Evolutionary conservation across 2,888 invertebrate species (phyloP), one percentile per base, ranked within the genome.

Genomic region (Drosophila meridiana): DNA sequence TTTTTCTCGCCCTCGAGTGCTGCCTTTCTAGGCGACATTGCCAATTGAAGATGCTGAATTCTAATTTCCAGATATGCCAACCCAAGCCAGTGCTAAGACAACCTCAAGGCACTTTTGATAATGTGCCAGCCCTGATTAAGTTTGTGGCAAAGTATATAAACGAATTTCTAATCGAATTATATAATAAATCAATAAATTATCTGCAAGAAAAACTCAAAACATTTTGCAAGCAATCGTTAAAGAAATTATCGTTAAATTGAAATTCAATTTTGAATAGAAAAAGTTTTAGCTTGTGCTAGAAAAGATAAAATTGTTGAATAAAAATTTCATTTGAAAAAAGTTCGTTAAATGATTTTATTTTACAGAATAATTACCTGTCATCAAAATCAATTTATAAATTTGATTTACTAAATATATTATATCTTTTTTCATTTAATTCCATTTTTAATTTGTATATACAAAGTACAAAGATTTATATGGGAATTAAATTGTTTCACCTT

Each of bases 31-130:
- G 67, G 61, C 71, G 56, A 42, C 75, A 47, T 30, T 60, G 76
- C 55, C 76, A 63, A 70, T 42, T 53, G 32, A 13, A 68, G 73
- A 78, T 78, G n/a, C 11, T 40, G 43, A 43, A 43, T 53, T 13
- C 53, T 20, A 66, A 50, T 78, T 78, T 62, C 4, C 14, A 66
- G 69, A 66, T 78, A 63, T n/a, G 9, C 48, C 26, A 67, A 3
- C 47, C 14, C 32, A 43, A 55, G 52, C 32, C 13, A 32, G 30
- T 11, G 64, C 64, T 61, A 75, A 62, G n/a, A 59, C 26, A 11
- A 50, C 74, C 48, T 14, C 45, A 20, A 20, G 61, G 61, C 61
- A 9, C 0, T 7, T 14, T 65, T 69, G 65, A 53, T 57, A 66
- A 55, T 38, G 55, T 61, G 61, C 52, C 59, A 75, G 63, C 20